These are phyloP conservation scores for Lordiphosa andalusiaca DNA, from an alignment of 2,888 invertebrate species.

Conservation along the genomic window DNA sequence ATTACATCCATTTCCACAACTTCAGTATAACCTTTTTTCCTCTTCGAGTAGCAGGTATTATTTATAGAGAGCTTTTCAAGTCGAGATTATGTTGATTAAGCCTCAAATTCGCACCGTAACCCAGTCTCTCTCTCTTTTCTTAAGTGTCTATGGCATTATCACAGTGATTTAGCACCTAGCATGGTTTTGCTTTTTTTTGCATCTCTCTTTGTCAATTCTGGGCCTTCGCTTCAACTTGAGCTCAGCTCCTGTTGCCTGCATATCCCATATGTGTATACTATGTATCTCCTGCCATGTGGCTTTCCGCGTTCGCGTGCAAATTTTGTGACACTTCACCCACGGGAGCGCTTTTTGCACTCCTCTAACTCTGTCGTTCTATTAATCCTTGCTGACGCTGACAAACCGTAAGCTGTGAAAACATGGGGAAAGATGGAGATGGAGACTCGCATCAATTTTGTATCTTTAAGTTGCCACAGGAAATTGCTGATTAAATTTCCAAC, in stretches of 20 bases:
- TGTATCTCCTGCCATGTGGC: constrained; percentile 55
- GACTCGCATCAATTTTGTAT: constrained; percentile 14
- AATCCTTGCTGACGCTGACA: constrained; percentile 64
- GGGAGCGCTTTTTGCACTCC: constrained; percentile 53
- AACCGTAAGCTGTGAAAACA: constrained; percentile 31
- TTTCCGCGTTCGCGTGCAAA: constrained; percentile 66
- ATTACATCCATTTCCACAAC: no score
- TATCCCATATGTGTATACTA: constrained; percentile 7
- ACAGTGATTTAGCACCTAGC: constrained; percentile 1
- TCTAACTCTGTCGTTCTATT: constrained; percentile 48
- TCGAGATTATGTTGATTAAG: no score
- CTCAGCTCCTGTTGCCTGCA: constrained; percentile 22
- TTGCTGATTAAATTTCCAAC: constrained; percentile 53
- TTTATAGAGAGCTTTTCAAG: no score
- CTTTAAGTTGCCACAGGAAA: constrained; percentile 47
- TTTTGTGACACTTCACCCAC: constrained; percentile 73
- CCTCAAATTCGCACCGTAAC: no score
- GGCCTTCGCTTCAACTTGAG: constrained; percentile 10
- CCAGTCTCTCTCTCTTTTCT: no score
- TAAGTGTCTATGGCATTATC: not conserved
- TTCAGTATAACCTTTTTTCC: no score
- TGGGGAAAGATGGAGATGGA: constrained; percentile 3
- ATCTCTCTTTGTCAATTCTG: constrained; percentile 6
- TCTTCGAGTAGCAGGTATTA: no score
- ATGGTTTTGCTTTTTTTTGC: constrained; percentile 2